Evolutionary conservation across 2,888 invertebrate genomes (phyloP).

Genomic region (Metacarcinus magister): DNA sequence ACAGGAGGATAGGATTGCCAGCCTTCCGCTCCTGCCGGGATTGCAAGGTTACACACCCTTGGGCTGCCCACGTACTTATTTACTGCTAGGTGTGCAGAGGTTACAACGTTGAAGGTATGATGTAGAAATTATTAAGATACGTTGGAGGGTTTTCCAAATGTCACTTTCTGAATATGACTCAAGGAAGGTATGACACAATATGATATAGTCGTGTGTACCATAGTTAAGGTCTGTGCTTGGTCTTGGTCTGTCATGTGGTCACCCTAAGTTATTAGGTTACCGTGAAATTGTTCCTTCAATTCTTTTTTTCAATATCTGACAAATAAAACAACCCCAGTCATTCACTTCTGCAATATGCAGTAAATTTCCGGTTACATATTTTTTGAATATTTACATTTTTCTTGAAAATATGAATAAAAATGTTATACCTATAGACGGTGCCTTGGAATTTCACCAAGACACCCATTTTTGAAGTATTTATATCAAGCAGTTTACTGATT

Average conservation of each 20-base stretch:
- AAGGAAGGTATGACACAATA: too few relatives aligned
- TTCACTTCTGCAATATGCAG: conserved; percentile 26
- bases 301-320: background rate
- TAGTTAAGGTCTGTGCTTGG: background rate
- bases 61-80: too few relatives aligned
- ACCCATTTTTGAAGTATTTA: background rate
- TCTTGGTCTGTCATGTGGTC: background rate
- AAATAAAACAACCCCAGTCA: background rate
- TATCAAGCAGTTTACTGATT: background rate
- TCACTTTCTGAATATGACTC: too few relatives aligned
- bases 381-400: background rate
- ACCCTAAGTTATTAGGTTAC: background rate
- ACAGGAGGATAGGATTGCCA: too few relatives aligned
- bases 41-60: too few relatives aligned
- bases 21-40: too few relatives aligned
- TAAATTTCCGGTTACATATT: background rate
- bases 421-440: background rate
- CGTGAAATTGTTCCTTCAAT: background rate
- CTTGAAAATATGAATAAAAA: background rate
- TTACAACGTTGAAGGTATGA: too few relatives aligned
- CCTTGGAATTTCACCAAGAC: background rate
- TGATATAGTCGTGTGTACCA: background rate
- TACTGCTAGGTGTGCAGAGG: too few relatives aligned
- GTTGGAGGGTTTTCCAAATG: too few relatives aligned
- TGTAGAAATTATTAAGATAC: too few relatives aligned